Evolutionary conservation across 2,113 vertebrate species (phyloP), one percentile per base, ranked within the genome.

Genomic region (Pogona vitticeps): DNA sequence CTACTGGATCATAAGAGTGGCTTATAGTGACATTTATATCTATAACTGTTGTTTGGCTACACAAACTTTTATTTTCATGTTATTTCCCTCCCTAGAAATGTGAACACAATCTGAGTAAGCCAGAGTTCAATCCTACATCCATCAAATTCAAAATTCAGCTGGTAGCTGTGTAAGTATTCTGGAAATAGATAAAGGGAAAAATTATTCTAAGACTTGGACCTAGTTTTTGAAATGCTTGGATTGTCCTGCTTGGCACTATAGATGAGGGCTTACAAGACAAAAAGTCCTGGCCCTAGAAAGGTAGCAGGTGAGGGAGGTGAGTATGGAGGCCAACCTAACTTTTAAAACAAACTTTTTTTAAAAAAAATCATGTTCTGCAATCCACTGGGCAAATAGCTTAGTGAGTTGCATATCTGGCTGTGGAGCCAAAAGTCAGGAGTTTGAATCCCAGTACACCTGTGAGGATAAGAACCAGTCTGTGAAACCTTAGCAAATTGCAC

Each of bases 71-170:
- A n/a, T 21, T 28, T 5, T 76, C 18, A 75, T 82, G 90, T 67
- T 78, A 90, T 70, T 77, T 76, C 90, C 91, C 31, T 86, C 90
- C 86, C 46, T 94, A 99, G 99, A 99, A 98, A 97, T 99, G 99
- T 94, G 99, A 99, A 93, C 99, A 99, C 95, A 99, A 99, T 94
- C 94, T 99, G 96, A 99, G 98, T 97, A 99, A 99, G 91, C 99
- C 99, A 20, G 98, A 99, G 93, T 99, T 99, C 94, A 99, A 99
- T 94, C 99, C 99, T 59, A 99, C 98, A 20, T 99, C 99, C 82
- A 99, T 99, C 93, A 99, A 99, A 96, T 99, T 99, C 95, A 99
- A 99, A 97, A 99, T 99, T 87, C 99, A 99, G 89, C 96, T 99
- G 93, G 99, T 99, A 92, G 99, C 99, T 92, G 97, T 99, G 99